A percentile compares a stretch with the other conserved stretches of the same genome.
Evolutionary conservation across 35 echinoderm and acorn worm species (phyloP).

Genomic region (Ophioderma brevispina): DNA sequence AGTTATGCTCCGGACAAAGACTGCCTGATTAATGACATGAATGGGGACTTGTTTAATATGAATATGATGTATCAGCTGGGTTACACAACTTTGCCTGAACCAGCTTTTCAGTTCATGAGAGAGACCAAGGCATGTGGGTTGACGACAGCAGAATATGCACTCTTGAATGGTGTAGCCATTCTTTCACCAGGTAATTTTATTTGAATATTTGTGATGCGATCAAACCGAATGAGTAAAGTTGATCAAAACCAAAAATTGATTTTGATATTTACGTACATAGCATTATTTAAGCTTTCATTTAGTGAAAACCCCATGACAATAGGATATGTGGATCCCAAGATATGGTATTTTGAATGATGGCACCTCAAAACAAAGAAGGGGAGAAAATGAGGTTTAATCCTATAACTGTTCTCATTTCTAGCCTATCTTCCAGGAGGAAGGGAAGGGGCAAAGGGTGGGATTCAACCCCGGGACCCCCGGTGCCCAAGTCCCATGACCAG

Average conservation of each 20-base stretch:
- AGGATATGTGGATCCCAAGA: too few species aligned
- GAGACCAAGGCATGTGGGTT: constrained; percentile 83
- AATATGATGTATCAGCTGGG: constrained; percentile 96
- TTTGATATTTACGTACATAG: too few species aligned
- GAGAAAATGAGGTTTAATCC: too few species aligned
- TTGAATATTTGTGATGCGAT: neutral
- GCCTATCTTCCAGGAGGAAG: too few species aligned
- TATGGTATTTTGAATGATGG: too few species aligned
- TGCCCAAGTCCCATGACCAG: too few species aligned
- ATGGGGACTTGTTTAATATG: constrained; percentile 87
- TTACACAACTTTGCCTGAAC: constrained; percentile 80
- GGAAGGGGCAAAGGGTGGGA: too few species aligned
- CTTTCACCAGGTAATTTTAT: constrained; percentile 75
- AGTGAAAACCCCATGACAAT: too few species aligned
- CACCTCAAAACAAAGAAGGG: too few species aligned
- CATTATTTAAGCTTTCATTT: too few species aligned
- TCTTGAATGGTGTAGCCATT: constrained; percentile 86
- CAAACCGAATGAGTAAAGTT: neutral
- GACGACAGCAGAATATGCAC: constrained; percentile 84
- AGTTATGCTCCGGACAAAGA: constrained; percentile 77
- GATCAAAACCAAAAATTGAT: neutral
- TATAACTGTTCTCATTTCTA: too few species aligned
- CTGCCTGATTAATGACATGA: constrained; percentile 85
- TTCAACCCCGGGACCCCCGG: too few species aligned
- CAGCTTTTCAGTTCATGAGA: constrained; percentile 95